Base-by-base conservation (phyloP, 2,113 vertebrate species). In the Deroptyus accipitrinus region DNA sequence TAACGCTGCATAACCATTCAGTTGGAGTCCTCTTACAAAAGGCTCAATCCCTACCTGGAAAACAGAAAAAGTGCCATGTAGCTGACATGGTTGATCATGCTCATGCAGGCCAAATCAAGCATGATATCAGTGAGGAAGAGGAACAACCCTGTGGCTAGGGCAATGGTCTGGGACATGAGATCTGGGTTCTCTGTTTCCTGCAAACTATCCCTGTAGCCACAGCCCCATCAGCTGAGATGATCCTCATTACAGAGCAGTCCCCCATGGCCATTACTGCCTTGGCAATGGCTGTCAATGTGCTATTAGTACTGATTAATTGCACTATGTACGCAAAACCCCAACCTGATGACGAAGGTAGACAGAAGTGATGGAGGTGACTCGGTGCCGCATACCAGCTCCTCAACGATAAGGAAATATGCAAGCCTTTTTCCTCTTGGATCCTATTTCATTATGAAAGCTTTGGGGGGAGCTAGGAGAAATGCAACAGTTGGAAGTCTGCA, bases 261-360 rank as follows among this genome's bases (percentile, higher is more conserved):
- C 68, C 52, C 18, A 23, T 2, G 6, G 74, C 78, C 48, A 3
- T 87, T 37, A 28, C 15, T 73, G 57, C 81, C 28, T 13, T 51
- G 81, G 80, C 80, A 75, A 17, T 14, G 27, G 42, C 74, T 82
- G 33, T 41, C 81, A 19, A 1, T 0, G 4, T 52, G 57, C 39
- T 62, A 35, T 92, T 94, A 86, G 57, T 49, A 37, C 57, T 0
- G 0, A 61, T 11, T 52, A 28, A 82, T 59, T 24, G 41, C 83
- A 4, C 17, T 16, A 1, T 28, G 48, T 92, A 67, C 15, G 7
- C 86, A 95, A 75, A 95, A 24, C 35, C n/a, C 48, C 57, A 12
- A 3, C 42, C 55, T 16, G 33, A 48, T 97, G 95, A 97, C 66
- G 74, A 88, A 92, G 73, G 83, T 81, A 68, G 51, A 64, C 4